Evolutionary conservation across 1,140 invertebrate genomes (phyloP), one percentile per base, ranked within the genome.

Genomic region (Drosophila parabipectinata): DNA sequence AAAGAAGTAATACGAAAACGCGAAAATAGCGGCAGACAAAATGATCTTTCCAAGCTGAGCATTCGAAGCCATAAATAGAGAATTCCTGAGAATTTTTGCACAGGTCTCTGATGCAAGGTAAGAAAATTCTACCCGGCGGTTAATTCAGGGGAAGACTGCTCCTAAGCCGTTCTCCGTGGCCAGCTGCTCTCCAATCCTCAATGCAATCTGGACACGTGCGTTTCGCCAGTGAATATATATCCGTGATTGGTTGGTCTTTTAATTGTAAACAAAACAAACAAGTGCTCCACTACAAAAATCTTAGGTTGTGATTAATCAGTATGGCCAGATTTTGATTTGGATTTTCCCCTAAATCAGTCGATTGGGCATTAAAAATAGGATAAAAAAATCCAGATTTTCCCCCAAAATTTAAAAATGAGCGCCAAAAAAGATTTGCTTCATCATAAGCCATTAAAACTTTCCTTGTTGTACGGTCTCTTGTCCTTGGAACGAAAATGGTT

Each of bases 1-100:
- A 59, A 95, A 89, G 24, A 95, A 93, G 60, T 95, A 94, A 69
- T 95, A 93, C 1, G 94, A 44, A 80, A 95, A 95, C 39, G 94
- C 72, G 18, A 92, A 76, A 2, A 93, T 85, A 9, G 93, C 93
- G 18, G 92, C 68, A 64, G 94, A 92, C 60, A 95, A 91, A 75
- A 95, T 92, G 37, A 93, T 60, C 91, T 94, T 94, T 39, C 95
- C 95, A 39, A 93, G 72, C 47, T 89, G 87, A 52, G 91, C 90
- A 91, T 92, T 91, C 60, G 91, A 85, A 83, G 91, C 91, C 91
- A 92, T 92, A 82, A 90, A 91, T 90, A 79, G 62, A 39, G 61
- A 74, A 77, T 59, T 71, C 74, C 37, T 44, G 30, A 51, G 71
- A 53, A 74, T 44, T 51, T 37, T 26, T 30, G 39, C 32, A 56